Conservation (phyloP, 2,113 vertebrate genomes). For the Cynoglossus semilaevis region DNA sequence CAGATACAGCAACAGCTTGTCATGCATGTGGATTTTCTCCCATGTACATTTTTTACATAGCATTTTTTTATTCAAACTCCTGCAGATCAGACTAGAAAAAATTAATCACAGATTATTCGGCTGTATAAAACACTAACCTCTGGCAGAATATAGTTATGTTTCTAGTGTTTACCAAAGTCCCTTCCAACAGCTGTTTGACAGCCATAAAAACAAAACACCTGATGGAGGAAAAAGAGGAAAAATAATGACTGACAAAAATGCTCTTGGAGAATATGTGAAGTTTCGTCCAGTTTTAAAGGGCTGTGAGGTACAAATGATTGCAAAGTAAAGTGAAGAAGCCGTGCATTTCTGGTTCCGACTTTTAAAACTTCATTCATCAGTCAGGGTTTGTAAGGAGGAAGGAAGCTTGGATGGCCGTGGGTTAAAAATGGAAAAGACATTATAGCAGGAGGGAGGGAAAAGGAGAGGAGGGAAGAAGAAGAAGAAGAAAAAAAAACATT, state of each 20-base stretch:
- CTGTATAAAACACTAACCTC: no score
- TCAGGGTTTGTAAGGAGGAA: conserved; percentile 69
- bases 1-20: conserved; percentile 68
- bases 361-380: conserved; percentile 72
- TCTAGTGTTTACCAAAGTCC: no score
- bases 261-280: conserved; percentile 25
- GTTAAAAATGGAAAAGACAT: conserved; percentile 84
- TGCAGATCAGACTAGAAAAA: conserved; percentile 8
- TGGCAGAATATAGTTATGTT: no score
- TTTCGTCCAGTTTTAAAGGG: conserved; percentile 31
- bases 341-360: conserved; percentile 56
- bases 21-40: conserved; percentile 66
- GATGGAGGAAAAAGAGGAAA: no score
- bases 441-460: conserved; percentile 64
- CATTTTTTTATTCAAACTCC: conserved; percentile 35
- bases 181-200: no score
- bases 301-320: conserved; percentile 63
- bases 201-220: no score
- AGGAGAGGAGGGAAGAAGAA: conserved; percentile 56
- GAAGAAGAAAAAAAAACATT: conserved; percentile 76
- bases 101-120: no score
- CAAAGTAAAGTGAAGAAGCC: conserved; percentile 48
- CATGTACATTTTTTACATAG: conserved; percentile 64
- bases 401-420: conserved; percentile 76
- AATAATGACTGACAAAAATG: conserved; percentile 23